Evolutionary conservation across 2,888 invertebrate species (phyloP).

Genomic region (Caradrina kadenii): DNA sequence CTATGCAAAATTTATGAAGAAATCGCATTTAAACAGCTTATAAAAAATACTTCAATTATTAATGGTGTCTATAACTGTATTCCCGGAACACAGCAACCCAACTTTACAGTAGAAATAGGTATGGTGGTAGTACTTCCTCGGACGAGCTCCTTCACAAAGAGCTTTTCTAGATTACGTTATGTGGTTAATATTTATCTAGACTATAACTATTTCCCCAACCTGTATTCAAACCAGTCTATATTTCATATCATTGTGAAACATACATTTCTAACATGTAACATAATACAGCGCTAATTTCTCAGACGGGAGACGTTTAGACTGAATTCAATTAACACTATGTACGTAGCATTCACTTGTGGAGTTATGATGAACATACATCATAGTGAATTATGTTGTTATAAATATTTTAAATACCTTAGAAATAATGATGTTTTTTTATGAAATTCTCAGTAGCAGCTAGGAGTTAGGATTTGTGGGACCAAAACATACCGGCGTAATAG

Average conservation of each 20-base stretch:
- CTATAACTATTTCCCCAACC: conserved; percentile 1
- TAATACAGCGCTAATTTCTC: conserved; percentile 41
- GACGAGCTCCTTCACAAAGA: too few relatives aligned
- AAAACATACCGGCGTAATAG: too few relatives aligned
- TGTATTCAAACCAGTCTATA: conserved; percentile 18
- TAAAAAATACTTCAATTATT: too few relatives aligned
- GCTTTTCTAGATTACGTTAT: too few relatives aligned
- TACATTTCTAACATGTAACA: neutral
- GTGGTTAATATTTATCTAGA: neutral
- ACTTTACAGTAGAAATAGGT: too few relatives aligned
- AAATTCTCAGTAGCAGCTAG: too few relatives aligned
- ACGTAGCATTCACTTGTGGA: neutral
- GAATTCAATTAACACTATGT: conserved; percentile 38
- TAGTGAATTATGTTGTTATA: conserved; percentile 12
- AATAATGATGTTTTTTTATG: conserved; percentile 1
- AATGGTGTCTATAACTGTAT: too few relatives aligned
- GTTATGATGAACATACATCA: conserved; percentile 20
- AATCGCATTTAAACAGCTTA: too few relatives aligned
- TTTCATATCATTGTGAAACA: conserved; percentile 5
- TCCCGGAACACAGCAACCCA: too few relatives aligned
- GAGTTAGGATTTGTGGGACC: too few relatives aligned
- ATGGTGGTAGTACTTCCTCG: too few relatives aligned
- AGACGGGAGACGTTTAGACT: conserved; percentile 23
- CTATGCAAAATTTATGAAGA: too few relatives aligned
- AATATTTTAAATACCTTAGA: neutral